Evolutionary conservation across 2,797 vertebrate genomes (phyloP), one percentile per base, ranked within the genome.

Genomic region (Epinephelus awoara): DNA sequence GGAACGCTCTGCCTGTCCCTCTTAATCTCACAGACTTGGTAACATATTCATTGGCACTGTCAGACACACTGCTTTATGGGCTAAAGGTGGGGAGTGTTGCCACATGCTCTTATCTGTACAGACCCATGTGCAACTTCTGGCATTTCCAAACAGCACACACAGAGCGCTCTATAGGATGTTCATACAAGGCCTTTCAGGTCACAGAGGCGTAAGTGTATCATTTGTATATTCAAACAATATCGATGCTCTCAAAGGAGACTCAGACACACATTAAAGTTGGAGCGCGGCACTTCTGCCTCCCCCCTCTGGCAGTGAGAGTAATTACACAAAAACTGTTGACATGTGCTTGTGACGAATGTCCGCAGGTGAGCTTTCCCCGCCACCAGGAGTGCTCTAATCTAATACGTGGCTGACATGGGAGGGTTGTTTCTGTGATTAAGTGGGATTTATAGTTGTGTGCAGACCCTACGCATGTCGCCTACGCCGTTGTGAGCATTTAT

Each of bases 41-140:
- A 91, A 90, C 87, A 85, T 90, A 92, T 93, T 94, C 91, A 92
- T 92, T 90, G 88, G 88, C 72, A 70, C 84, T 91, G 87, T 91
- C 90, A 92, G 83, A 87, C 86, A 79, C 75, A 67, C 82, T 71
- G 83, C 76, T 79, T 86, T 88, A 83, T 78, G 77, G 86, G 85
- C 80, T 80, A 72, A 85, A 89, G 87, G 85, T 89, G 78, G 70
- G 75, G 76, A 72, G 69, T 15, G 70, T 67, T 72, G 83, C 82
- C 72, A 78, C 69, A 51, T 74, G 74, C 63, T 68, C 86, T 87
- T 83, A 90, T 90, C 83, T 89, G 55, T 72, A 59, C 21, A 75
- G 79, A 79, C 61, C 83, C 69, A 78, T 68, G 75, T 72, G 83
- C 70, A 88, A 86, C 81, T 77, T 81, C 58, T 86, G 77, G 56